A percentile compares a stretch with the other conserved stretches of the same genome.
Conservation (phyloP, 1,140 invertebrate genomes). For the Drosophila mojavensis region DNA sequence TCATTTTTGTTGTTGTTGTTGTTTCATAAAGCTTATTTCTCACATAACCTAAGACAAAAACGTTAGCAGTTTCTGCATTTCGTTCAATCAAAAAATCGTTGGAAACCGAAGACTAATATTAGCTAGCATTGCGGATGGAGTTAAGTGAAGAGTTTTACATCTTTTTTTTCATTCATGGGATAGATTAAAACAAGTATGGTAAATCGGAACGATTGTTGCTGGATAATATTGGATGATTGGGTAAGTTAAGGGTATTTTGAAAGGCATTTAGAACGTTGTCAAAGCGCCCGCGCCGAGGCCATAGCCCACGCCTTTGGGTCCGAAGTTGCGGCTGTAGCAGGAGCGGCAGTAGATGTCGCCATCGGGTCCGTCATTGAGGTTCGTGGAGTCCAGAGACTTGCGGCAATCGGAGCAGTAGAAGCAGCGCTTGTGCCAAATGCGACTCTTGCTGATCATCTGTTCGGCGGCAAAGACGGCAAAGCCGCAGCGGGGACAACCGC, state of each 20-base stretch:
- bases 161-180: neutral
- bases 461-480: constrained; percentile 96
- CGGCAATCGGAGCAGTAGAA: constrained; percentile 97
- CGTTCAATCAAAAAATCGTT: constrained; percentile 81
- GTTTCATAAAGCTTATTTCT: constrained; percentile 73
- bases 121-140: constrained; percentile 48
- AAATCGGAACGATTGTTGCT: constrained; percentile 59
- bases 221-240: constrained; percentile 35
- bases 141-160: constrained; percentile 45
- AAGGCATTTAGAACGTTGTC: constrained; percentile 89
- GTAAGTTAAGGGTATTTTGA: neutral
- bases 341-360: constrained; percentile 97
- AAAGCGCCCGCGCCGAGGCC: constrained; percentile 94
- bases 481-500: constrained; percentile 93
- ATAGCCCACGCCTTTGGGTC: constrained; percentile 96
- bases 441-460: constrained; percentile 96
- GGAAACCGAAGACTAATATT: constrained; percentile 79
- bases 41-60: constrained; percentile 78
- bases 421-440: constrained; percentile 97
- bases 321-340: constrained; percentile 96
- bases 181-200: constrained; percentile 35
- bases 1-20: constrained; percentile 40
- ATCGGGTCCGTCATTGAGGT: constrained; percentile 95
- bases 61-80: constrained; percentile 48
- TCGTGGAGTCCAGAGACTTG: constrained; percentile 96